Evolutionary conservation across 2,797 vertebrate species (phyloP), one percentile per base, ranked within the genome.

Genomic region (Pyrocephalus nanus): DNA sequence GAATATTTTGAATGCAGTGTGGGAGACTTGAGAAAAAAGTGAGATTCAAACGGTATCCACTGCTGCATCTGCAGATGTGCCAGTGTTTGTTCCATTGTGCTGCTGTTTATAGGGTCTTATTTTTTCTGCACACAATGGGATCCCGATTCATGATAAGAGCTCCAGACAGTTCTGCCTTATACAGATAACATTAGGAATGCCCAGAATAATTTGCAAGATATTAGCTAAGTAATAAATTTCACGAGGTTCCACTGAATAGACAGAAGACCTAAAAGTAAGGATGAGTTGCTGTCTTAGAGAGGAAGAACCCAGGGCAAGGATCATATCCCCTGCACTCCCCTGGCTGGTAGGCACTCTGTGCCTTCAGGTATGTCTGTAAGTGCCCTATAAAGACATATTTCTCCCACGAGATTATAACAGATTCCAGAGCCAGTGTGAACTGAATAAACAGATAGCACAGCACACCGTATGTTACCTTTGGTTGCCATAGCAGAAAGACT

Each of bases 1-100:
- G 96, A 93, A 91, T 87, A 95, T 85, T 93, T 95, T 92, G 67
- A 96, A 92, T 73, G 84, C 47, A 54, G 61, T 87, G 80, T 93
- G 57, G 30, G 86, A 95, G 93, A 87, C 71, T 65, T 50, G 6
- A 86, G 60, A 79, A 88, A 84, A 85, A 76, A 93, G 45, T 70
- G 83, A 95, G 40, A 29, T 85, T 88, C 86, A 94, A 93, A 89
- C 60, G 67, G 50, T 89, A 79, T 95, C 93, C 90, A 70, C n/a
- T 84, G 69, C 86, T 89, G 77, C 86, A 71, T 93, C 90, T 95
- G 86, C 86, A 93, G 73, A 90, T 92, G 88, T 90, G 76, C 57
- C 72, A 67, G 65, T 38, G 51, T 76, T 90, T 88, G 67, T 93
- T 91, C 86, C 86, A 71, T 76, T 87, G 83, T 85, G 51, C 74